Base-by-base conservation (phyloP, 2,888 invertebrate species). In the Achlya flavicornis region DNA sequence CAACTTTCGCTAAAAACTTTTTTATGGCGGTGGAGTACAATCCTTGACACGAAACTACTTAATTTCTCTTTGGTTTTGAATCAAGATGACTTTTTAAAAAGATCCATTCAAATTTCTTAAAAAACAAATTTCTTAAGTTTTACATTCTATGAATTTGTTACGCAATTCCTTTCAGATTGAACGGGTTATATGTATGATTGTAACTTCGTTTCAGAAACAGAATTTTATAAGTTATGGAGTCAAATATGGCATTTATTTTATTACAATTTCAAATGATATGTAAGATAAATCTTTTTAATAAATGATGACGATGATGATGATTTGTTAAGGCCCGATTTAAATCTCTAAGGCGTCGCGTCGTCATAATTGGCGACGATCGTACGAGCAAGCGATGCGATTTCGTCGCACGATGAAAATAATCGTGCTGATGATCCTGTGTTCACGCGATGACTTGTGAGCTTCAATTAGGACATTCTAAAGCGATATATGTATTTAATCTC, bases 1-100 rank as follows among this genome's bases (percentile, higher is more conserved):
- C 68, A 48, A 80, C 86, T 87, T 86, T 87, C 85, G 76, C 83
- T 76, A 62, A 48, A 61, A 64, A 64, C 58, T 61, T 66, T 60
- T 65, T 57, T 62, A 48, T 59, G 16, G 53, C 53, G 53, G 53
- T 58, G 26, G 41, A 12, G 16, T 67, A 58, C 59, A 66, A 69
- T 71, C 70, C 74, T 72, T 69, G 66, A 62, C 64, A 65, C 66
- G 59, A 69, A 63, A 67, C 66, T 62, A 60, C 33, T 48, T 62
- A 73, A 71, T 77, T 72, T 76, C 70, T 71, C 67, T 67, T 75
- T 46, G 41, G 58, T 60, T 61, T 58, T 33, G 19, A 62, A 63
- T 64, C 16, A 70, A 70, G 68, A 67, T 66, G 72, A 71, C 71
- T 70, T 72, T 70, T 66, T 26, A 19, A 32, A 64, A 70, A 69